A percentile compares a stretch with the other conserved stretches of the same genome.
Evolutionary conservation across 2,888 invertebrate species (phyloP).

Genomic region (Agriotes lineatus): DNA sequence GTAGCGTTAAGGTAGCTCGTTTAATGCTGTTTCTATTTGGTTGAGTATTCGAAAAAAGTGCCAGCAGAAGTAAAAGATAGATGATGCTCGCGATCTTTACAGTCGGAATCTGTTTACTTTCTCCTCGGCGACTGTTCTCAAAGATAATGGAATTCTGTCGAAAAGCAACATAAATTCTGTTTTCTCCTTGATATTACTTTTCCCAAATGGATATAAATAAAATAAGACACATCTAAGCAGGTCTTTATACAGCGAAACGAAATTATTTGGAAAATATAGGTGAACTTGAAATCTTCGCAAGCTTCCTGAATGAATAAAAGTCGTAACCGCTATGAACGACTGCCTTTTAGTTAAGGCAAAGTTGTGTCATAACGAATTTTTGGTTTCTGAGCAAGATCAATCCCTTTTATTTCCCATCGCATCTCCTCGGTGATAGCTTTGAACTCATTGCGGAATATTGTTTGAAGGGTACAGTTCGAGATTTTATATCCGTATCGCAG

Average conservation of each 20-base stretch:
- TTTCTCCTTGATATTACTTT: constrained; percentile 28
- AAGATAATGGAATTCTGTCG: constrained; percentile 30
- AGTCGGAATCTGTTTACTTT: constrained; percentile 30
- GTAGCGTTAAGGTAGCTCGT: neutral
- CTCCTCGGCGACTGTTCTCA: constrained; percentile 21
- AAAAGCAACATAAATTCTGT: constrained; percentile 31
- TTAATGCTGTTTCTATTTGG: constrained; percentile 15
- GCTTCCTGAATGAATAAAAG: neutral
- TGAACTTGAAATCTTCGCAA: constrained; percentile 2
- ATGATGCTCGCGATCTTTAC: constrained; percentile 6
- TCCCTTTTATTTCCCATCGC: neutral
- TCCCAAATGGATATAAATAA: constrained; percentile 36
- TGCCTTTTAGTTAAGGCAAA: neutral
- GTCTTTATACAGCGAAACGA: constrained; percentile 13
- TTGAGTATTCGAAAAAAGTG: constrained; percentile 6
- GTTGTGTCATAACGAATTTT: neutral
- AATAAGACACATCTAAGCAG: constrained; percentile 18
- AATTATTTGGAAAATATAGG: constrained; percentile 11
- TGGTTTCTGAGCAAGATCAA: neutral
- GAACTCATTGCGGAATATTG: neutral
- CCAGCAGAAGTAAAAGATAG: constrained; percentile 17
- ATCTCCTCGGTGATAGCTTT: neutral
- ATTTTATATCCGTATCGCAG: no score
- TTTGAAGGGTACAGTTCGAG: no score
- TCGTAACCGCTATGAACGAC: neutral